These are phyloP conservation scores for Conus canariensis DNA, from an alignment of 2,888 invertebrate species.

Conservation along the genomic window DNA sequence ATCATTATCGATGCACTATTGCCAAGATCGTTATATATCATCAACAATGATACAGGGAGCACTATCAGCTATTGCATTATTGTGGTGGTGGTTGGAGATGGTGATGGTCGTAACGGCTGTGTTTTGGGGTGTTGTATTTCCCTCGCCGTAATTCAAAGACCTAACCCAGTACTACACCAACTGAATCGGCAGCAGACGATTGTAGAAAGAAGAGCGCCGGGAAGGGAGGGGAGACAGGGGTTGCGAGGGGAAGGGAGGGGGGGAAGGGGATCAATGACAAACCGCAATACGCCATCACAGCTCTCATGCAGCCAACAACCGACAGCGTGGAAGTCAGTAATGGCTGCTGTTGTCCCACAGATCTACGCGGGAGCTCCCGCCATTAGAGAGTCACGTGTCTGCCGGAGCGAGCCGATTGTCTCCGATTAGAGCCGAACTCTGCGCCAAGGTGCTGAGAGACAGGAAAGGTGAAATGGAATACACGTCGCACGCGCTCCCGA, in stretches of 20 bases:
- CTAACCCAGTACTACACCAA: too few species aligned
- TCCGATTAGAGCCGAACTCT: conserved; percentile 5
- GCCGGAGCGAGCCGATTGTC: conserved; percentile 30
- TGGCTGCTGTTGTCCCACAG: conserved; percentile 25
- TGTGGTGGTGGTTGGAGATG: too few species aligned
- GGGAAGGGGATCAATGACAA: conserved; percentile 7
- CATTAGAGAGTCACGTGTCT: conserved; percentile 29
- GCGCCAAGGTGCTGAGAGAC: neutral
- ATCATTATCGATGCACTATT: too few species aligned
- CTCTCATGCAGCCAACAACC: neutral
- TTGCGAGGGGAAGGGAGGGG: neutral
- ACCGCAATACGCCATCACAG: conserved; percentile 36
- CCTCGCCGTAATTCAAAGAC: too few species aligned
- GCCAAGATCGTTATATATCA: too few species aligned
- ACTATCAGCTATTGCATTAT: too few species aligned
- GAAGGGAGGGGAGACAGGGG: too few species aligned
- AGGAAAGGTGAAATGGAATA: neutral
- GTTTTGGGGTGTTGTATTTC: too few species aligned
- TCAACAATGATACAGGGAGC: too few species aligned
- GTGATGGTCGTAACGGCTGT: too few species aligned
- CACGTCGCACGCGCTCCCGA: neutral
- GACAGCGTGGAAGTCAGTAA: neutral
- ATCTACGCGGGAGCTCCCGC: conserved; percentile 20
- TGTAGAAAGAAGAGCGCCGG: too few species aligned
- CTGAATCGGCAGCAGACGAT: too few species aligned